Conservation (phyloP, 2,797 vertebrate species). For the Mus spretus region DNA sequence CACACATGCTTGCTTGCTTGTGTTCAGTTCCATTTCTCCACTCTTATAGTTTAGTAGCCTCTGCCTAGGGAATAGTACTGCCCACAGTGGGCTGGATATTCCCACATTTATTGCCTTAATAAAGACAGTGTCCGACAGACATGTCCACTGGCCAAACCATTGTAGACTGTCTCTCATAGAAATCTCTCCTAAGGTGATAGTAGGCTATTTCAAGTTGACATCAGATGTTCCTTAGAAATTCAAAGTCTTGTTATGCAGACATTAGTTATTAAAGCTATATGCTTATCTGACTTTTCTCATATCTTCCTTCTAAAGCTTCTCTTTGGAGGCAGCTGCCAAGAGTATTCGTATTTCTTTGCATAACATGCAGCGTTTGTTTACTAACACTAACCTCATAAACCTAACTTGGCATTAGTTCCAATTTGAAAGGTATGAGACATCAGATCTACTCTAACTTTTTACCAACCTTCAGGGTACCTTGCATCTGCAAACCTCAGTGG, state of each 20-base stretch:
- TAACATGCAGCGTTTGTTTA: neutral
- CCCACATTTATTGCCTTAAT: neutral
- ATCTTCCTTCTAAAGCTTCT: neutral
- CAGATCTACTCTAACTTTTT: neutral
- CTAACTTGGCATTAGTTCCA: neutral
- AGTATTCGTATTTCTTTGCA: neutral
- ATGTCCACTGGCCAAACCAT: neutral
- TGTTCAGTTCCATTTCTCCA: neutral
- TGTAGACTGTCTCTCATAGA: neutral
- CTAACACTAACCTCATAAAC: neutral
- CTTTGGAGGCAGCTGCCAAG: neutral
- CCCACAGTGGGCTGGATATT: neutral
- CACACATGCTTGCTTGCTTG: neutral
- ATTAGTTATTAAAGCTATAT: neutral
- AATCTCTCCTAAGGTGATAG: neutral
- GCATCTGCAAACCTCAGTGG: neutral
- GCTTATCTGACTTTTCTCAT: neutral
- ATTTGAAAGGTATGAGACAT: neutral
- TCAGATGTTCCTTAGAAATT: neutral
- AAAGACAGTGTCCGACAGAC: neutral
- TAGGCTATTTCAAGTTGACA: neutral
- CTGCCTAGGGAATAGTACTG: neutral
- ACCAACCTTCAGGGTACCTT: neutral
- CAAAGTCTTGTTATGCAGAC: neutral
- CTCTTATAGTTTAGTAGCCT: neutral